phyloP scores from a whole-genome alignment of 2,797 vertebrate species.

The Calcarius lapponicus region DNA sequence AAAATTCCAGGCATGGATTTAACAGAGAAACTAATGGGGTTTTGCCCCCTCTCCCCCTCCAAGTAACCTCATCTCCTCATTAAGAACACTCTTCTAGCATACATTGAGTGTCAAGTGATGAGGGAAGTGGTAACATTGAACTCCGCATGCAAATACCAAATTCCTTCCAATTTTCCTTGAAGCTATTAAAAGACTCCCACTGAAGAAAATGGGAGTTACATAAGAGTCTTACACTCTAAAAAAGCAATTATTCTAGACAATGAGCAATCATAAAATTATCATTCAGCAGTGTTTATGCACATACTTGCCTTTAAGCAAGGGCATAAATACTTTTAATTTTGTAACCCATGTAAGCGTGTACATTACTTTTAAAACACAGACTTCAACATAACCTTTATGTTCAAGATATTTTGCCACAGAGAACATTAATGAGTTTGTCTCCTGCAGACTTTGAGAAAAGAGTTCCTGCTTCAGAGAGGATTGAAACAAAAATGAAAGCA shows the following conservation, averaged over 20 bases:
- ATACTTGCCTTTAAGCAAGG: neutral
- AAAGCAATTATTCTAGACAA: slow-evolving; percentile 24
- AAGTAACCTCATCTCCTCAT: neutral
- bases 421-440: neutral
- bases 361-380: neutral
- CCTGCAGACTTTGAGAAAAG: neutral
- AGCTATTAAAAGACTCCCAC: neutral
- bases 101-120: neutral
- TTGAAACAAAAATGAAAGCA: neutral
- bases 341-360: neutral
- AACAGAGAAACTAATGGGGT: neutral
- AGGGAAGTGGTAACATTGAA: neutral
- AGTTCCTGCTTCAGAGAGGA: neutral
- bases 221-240: neutral
- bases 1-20: neutral
- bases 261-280: neutral
- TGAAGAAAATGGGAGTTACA: neutral
- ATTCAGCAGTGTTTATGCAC: neutral
- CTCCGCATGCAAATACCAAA: neutral
- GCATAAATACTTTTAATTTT: neutral
- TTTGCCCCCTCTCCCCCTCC: neutral
- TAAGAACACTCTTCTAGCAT: neutral
- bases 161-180: neutral
- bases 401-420: neutral
- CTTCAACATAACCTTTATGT: neutral